A percentile compares a stretch with the other conserved stretches of the same genome.
Evolutionary conservation across 1,140 invertebrate species (phyloP).

Genomic region (Babylonia areolata): DNA sequence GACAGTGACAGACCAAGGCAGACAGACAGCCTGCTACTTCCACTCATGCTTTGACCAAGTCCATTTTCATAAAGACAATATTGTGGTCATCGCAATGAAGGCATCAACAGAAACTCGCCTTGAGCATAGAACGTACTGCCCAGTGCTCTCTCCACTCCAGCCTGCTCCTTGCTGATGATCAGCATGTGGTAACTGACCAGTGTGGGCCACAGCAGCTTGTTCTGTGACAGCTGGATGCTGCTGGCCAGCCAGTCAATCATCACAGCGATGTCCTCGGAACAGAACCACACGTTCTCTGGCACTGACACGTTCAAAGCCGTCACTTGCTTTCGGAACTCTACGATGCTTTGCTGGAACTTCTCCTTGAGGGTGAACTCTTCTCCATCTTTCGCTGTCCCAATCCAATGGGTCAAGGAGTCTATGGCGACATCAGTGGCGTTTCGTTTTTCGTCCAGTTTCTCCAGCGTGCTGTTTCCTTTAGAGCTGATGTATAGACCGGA

Average conservation of each 20-base stretch:
- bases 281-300: slow-evolving; percentile 50
- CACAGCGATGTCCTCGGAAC: slow-evolving; percentile 44
- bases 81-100: no score
- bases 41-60: no score
- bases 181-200: slow-evolving; percentile 60
- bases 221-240: slow-evolving; percentile 41
- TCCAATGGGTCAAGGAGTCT: slow-evolving; percentile 8
- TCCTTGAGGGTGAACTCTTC: slow-evolving; percentile 8
- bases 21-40: no score
- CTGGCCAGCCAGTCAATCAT: slow-evolving; percentile 52
- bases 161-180: slow-evolving; percentile 59
- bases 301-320: slow-evolving; percentile 41
- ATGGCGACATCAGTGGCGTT: slow-evolving; percentile 4
- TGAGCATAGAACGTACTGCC: slow-evolving; percentile 59
- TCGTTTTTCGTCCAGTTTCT: neutral
- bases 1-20: no score
- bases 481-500: slow-evolving; percentile 57
- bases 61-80: no score
- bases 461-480: slow-evolving; percentile 7
- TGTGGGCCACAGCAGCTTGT: slow-evolving; percentile 44
- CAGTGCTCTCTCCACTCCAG: slow-evolving; percentile 55
- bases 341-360: slow-evolving; percentile 39
- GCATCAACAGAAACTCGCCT: slow-evolving; percentile 57
- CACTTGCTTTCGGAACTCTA: slow-evolving; percentile 19
- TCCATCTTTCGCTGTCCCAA: neutral